A percentile compares a stretch with the other conserved stretches of the same genome.
These are phyloP conservation scores for Tipula helvola DNA, from an alignment of 2,888 invertebrate species.

Conservation along the genomic window DNA sequence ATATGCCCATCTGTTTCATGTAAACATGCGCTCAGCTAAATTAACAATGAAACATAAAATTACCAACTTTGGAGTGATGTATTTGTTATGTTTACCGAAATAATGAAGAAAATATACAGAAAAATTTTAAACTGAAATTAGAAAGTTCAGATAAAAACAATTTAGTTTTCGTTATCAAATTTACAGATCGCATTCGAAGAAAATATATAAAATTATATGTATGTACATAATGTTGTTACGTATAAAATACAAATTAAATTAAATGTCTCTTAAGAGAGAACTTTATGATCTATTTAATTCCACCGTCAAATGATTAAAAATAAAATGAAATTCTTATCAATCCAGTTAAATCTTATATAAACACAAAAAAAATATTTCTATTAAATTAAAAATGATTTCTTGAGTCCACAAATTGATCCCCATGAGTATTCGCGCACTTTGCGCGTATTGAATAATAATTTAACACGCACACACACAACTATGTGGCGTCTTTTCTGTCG, in stretches of 20 bases:
- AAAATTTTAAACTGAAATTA: neutral
- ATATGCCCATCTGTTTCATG: neutral
- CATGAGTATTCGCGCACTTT: neutral
- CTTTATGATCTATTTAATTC: neutral
- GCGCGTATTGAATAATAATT: neutral
- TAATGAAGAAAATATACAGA: neutral
- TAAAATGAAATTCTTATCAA: neutral
- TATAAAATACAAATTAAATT: neutral
- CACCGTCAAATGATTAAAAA: neutral
- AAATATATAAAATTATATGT: too few species aligned
- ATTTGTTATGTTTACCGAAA: neutral
- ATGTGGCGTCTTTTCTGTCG: neutral
- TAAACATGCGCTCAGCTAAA: neutral
- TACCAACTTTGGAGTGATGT: neutral
- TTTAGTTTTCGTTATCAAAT: neutral
- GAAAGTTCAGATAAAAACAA: neutral
- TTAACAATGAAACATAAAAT: constrained; percentile 4
- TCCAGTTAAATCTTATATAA: neutral
- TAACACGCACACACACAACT: neutral
- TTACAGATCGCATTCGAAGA: neutral
- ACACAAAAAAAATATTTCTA: neutral
- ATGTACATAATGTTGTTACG: neutral
- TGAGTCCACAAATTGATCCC: neutral
- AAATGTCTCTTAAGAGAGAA: neutral
- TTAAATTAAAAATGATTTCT: neutral